Evolutionary conservation across 2,888 invertebrate species (phyloP).

Genomic region (Coelinius sp.): DNA sequence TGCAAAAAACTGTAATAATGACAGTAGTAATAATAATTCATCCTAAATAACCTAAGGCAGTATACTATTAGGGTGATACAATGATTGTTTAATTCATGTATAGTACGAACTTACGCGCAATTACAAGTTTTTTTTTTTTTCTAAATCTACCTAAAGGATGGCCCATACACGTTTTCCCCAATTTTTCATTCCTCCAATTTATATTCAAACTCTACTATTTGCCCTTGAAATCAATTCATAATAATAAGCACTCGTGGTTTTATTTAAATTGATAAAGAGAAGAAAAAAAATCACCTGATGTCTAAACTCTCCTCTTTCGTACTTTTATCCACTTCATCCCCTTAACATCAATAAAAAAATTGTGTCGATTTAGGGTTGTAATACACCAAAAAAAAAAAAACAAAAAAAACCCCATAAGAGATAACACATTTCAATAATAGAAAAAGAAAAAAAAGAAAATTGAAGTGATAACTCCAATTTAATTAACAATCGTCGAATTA

Average conservation of each 20-base stretch:
- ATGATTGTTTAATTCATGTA: conserved; percentile 63
- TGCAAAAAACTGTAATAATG: conserved; percentile 55
- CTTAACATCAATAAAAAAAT: conserved; percentile 3
- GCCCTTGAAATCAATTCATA: no score
- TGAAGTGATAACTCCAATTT: conserved; percentile 1
- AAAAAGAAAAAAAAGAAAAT: conserved; percentile 27
- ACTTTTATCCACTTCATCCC: not conserved
- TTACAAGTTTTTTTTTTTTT: conserved; percentile 45
- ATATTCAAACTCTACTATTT: no score
- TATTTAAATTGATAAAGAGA: no score
- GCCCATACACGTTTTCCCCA: conserved; percentile 47
- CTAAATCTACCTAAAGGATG: conserved; percentile 53
- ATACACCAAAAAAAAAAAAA: conserved; percentile 15
- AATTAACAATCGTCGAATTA: conserved; percentile 21
- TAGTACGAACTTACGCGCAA: conserved; percentile 57
- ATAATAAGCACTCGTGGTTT: not conserved
- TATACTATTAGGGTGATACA: conserved; percentile 65
- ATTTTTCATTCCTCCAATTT: not conserved
- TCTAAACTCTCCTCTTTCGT: conserved; percentile 28
- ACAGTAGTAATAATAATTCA: conserved; percentile 55
- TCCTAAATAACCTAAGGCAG: conserved; percentile 68
- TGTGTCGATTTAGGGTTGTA: not conserved
- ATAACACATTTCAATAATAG: conserved; percentile 19
- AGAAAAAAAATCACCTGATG: no score
- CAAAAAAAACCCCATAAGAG: conserved; percentile 5